Conservation (phyloP, 2,797 vertebrate genomes). For the Galago senegalensis region DNA sequence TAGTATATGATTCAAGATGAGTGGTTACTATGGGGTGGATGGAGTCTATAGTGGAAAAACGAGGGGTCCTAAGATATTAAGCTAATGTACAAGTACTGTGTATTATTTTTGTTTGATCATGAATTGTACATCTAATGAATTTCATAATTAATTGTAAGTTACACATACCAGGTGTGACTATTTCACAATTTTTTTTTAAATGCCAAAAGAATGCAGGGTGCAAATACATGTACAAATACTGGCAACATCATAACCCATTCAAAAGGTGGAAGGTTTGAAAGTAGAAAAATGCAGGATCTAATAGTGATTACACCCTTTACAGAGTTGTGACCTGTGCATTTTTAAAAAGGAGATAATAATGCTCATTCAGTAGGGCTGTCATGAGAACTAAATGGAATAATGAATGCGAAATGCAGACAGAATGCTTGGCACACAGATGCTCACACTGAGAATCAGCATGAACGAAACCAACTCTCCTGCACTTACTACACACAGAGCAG, state of each 20-base stretch:
- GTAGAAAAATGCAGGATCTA: background rate
- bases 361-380: background rate
- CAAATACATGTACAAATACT: background rate
- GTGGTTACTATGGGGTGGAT: background rate
- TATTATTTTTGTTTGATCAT: background rate
- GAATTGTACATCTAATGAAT: background rate
- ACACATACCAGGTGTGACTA: background rate
- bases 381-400: background rate
- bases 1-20: background rate
- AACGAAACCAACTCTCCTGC: slow-evolving; percentile 59
- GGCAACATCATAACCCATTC: background rate
- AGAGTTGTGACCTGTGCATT: background rate
- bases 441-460: background rate
- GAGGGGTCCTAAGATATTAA: background rate
- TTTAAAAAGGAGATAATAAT: background rate
- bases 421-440: background rate
- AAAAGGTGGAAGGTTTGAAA: background rate
- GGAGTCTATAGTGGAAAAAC: background rate
- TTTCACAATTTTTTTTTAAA: background rate
- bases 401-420: background rate
- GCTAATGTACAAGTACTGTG: background rate
- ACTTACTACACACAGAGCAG: background rate
- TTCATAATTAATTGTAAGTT: background rate
- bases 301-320: background rate
- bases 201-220: background rate